These are phyloP conservation scores for Neofelis nebulosa DNA, from an alignment of 2,113 vertebrate species.

Conservation along the genomic window DNA sequence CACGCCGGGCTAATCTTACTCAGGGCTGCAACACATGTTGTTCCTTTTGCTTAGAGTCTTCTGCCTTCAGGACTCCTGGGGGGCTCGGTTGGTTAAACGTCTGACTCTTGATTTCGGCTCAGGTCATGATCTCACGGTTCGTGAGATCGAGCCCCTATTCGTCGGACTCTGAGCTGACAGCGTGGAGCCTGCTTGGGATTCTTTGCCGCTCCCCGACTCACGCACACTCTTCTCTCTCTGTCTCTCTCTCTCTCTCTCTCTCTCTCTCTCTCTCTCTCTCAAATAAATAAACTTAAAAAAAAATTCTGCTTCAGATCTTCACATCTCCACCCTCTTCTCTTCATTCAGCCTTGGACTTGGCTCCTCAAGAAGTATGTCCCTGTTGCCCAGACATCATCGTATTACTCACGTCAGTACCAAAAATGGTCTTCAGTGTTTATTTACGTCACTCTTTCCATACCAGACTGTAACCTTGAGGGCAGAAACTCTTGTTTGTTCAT, in stretches of 20 bases:
- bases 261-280: too few species aligned
- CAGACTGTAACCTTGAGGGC: neutral
- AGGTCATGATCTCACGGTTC: too few species aligned
- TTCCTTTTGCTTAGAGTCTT: neutral
- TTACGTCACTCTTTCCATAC: neutral
- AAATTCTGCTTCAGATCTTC: neutral
- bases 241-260: too few species aligned
- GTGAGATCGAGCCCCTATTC: too few species aligned
- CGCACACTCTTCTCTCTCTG: too few species aligned
- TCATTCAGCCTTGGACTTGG: neutral
- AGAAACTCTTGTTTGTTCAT: neutral
- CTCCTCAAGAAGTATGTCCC: neutral
- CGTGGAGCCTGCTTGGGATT: too few species aligned
- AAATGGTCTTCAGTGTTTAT: neutral
- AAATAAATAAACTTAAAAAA: neutral
- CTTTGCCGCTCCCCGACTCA: too few species aligned
- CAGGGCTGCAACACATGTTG: rapidly evolving
- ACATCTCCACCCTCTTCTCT: neutral
- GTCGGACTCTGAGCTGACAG: too few species aligned
- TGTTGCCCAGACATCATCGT: neutral
- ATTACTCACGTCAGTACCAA: neutral
- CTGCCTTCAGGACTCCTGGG: neutral
- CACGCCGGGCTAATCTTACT: neutral
- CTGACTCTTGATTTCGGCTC: too few species aligned
- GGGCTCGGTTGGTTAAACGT: too few species aligned